Conservation (phyloP, 2,113 vertebrate genomes). For the Onychostoma macrolepis region DNA sequence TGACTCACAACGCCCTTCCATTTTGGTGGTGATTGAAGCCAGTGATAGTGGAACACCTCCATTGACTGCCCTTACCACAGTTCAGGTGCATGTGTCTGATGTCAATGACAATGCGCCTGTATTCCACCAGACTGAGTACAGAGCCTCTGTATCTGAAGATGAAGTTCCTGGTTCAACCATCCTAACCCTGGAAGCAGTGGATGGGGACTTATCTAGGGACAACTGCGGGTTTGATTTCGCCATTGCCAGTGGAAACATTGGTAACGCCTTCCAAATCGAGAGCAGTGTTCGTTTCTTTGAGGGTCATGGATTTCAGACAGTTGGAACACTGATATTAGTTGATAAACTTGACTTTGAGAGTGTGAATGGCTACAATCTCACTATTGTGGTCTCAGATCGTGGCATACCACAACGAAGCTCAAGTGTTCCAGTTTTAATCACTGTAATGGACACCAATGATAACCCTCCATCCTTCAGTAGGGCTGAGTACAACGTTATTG, state of each 20-base stretch:
- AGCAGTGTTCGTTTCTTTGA: slow-evolving; percentile 82
- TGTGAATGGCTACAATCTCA: slow-evolving; percentile 86
- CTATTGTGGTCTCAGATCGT: slow-evolving; percentile 87
- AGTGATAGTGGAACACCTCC: slow-evolving; percentile 82
- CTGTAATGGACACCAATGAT: slow-evolving; percentile 87
- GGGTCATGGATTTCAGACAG: slow-evolving; percentile 79
- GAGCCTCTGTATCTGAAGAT: slow-evolving; percentile 84
- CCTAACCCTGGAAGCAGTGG: slow-evolving; percentile 84
- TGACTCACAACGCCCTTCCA: slow-evolving; percentile 76
- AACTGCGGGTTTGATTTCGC: slow-evolving; percentile 91
- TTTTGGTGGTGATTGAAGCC: slow-evolving; percentile 90
- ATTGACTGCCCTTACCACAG: slow-evolving; percentile 81
- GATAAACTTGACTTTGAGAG: slow-evolving; percentile 91
- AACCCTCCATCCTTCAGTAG: slow-evolving; percentile 87
- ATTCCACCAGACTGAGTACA: slow-evolving; percentile 85
- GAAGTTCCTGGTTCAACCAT: slow-evolving; percentile 85
- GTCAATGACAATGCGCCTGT: slow-evolving; percentile 90
- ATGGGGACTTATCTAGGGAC: slow-evolving; percentile 83
- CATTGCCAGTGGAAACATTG: slow-evolving; percentile 86
- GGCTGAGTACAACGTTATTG: slow-evolving; percentile 80
- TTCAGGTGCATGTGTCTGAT: slow-evolving; percentile 91
- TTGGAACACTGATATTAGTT: slow-evolving; percentile 86
- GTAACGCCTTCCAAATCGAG: slow-evolving; percentile 91
- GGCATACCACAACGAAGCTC: slow-evolving; percentile 87
- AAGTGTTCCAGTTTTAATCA: slow-evolving; percentile 82